Evolutionary conservation across 2,888 invertebrate genomes (phyloP), one percentile per base, ranked within the genome.

Genomic region (Drosophila meridiana): DNA sequence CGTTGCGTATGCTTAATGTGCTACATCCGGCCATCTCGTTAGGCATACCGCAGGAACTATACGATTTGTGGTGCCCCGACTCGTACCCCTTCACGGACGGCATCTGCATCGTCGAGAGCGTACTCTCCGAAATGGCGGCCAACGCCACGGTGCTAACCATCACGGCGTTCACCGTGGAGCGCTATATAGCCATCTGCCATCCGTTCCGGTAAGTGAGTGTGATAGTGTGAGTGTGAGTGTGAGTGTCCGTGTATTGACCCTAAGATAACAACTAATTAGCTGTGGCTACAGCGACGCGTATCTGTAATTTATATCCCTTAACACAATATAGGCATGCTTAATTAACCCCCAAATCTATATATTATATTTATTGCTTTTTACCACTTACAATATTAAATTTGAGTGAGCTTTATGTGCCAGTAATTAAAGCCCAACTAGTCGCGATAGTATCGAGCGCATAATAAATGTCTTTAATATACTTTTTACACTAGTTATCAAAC

Each of bases 101-200:
- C 6, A 95, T 97, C 80, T 98, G 98, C 92, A 94, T 97, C 13
- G 93, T 96, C 13, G 94, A 95, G 77, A 96, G 96, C 8, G 94
- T 97, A 57, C 95, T 97, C 0, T 96, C 97, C 0, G 98, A 98
- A 93, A 97, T 97, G n/a, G 96, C 96, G 0, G 96, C 96, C 28
- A 97, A 97, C 91, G 97, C 97, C 0, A 97, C 97, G 0, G 97
- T 98, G 2, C 93, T 97, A 73, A 97, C 96, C 13, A 98, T 98
- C 87, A 97, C 97, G 0, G 97, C 97, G 3, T 98, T 98, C 92
- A 98, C 96, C 0, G 96, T 97, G 14, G 98, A 98, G 92, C 94
- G 98, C 73, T 98, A 97, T 91, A 95, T 97, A 43, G 97, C 97
- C 6, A 97, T 97, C 83, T 97, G 97, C 89, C 96, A 97, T 90